Conservation (phyloP, 2,888 invertebrate species). For the Tinea trinotella region DNA sequence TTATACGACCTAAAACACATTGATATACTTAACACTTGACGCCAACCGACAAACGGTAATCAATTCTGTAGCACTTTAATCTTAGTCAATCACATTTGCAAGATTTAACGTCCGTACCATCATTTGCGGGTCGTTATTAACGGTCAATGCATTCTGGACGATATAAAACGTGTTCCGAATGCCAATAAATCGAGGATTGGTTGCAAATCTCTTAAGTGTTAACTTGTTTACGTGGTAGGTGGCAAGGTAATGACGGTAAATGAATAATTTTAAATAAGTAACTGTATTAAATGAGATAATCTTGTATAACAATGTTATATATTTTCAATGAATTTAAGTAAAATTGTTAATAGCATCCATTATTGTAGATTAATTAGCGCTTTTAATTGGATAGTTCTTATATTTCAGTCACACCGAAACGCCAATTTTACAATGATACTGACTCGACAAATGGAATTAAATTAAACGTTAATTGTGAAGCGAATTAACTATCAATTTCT, state of each 20-base stretch:
- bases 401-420: slow-evolving; percentile 4
- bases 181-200: slow-evolving; percentile 48
- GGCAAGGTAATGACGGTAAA: not conserved
- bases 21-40: not conserved
- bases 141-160: slow-evolving; percentile 38
- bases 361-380: not conserved
- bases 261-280: too few species aligned
- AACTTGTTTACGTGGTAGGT: slow-evolving; percentile 7
- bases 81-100: slow-evolving; percentile 11
- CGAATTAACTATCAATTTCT: slow-evolving; percentile 16
- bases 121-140: slow-evolving; percentile 56
- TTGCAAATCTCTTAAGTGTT: slow-evolving; percentile 16
- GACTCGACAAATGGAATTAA: slow-evolving; percentile 2
- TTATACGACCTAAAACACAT: not conserved
- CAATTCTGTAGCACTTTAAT: slow-evolving; percentile 11
- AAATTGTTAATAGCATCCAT: too few species aligned
- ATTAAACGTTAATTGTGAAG: not conserved
- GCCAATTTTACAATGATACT: not conserved
- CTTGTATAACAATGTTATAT: too few species aligned
- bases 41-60: slow-evolving; percentile 12
- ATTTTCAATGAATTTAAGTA: too few species aligned
- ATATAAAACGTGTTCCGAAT: slow-evolving; percentile 28
- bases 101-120: slow-evolving; percentile 25
- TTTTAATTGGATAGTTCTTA: slow-evolving; percentile 7
- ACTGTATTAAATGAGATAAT: too few species aligned